These are phyloP conservation scores for Pristiophorus japonicus DNA, from an alignment of 2,113 vertebrate species.

Conservation along the genomic window DNA sequence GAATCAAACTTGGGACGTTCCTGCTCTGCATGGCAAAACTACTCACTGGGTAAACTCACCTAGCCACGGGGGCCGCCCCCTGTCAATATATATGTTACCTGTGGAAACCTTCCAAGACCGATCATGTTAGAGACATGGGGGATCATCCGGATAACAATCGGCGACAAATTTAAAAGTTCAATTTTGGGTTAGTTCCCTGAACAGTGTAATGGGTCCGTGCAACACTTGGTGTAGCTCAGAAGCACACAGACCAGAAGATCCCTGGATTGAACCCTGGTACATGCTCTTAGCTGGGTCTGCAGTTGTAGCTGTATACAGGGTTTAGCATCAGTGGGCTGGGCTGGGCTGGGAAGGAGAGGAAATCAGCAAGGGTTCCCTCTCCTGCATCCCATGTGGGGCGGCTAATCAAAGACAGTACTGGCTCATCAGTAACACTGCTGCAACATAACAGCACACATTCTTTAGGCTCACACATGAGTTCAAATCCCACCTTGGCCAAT, in stretches of 20 bases:
- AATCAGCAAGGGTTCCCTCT: not conserved
- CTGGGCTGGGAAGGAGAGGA: not conserved
- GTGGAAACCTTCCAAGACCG: too few relatives aligned
- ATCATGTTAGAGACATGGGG: not conserved
- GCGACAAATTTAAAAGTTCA: not conserved
- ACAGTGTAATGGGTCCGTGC: not conserved
- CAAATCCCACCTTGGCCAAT: too few relatives aligned
- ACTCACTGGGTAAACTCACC: not conserved
- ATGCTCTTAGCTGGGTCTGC: not conserved
- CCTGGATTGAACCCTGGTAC: not conserved
- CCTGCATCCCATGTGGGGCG: too few relatives aligned
- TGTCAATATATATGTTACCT: too few relatives aligned
- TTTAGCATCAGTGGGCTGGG: not conserved
- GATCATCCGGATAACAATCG: not conserved
- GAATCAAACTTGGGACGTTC: not conserved
- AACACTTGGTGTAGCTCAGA: not conserved
- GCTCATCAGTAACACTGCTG: not conserved
- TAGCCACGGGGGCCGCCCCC: not conserved
- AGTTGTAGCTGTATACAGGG: not conserved
- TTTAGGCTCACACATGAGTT: not conserved
- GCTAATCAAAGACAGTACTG: not conserved
- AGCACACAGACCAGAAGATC: not conserved
- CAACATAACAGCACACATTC: too few relatives aligned
- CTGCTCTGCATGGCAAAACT: not conserved
- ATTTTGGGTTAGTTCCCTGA: not conserved